phyloP scores from a whole-genome alignment of 2,113 vertebrate species.

The Poeciliopsis turrubarensis region DNA sequence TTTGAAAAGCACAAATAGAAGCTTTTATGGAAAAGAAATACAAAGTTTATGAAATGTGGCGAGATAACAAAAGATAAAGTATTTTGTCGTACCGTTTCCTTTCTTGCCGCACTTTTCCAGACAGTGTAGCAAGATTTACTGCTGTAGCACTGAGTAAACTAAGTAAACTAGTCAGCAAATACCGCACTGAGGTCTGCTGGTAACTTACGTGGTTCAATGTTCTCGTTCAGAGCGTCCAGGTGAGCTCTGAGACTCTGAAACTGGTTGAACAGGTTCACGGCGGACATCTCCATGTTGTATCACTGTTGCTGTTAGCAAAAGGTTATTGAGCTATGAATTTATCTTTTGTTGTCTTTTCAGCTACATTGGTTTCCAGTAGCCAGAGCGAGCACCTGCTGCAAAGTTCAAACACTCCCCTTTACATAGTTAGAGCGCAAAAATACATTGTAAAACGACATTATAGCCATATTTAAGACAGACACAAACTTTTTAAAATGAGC shows the following conservation, averaged over 20 bases:
- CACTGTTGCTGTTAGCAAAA: slow-evolving; percentile 25
- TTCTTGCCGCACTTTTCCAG: background rate
- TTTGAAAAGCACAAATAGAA: background rate
- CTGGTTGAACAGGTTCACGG: slow-evolving; percentile 83
- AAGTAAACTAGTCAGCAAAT: slow-evolving; percentile 11
- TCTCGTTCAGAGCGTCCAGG: slow-evolving; percentile 85
- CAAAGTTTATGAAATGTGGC: too few species aligned
- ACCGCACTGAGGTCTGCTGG: slow-evolving; percentile 12
- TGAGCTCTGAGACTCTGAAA: slow-evolving; percentile 84
- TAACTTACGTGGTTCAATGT: slow-evolving; percentile 87
- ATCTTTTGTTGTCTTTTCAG: background rate
- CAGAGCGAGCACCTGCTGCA: too few species aligned
- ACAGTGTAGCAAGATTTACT: too few species aligned
- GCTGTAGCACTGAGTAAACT: too few species aligned
- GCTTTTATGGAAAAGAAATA: too few species aligned
- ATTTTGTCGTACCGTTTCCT: too few species aligned
- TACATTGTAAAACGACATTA: too few species aligned
- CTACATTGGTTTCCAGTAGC: background rate
- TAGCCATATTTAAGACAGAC: background rate
- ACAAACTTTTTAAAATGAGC: too few species aligned
- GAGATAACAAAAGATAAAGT: too few species aligned
- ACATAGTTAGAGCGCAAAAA: too few species aligned
- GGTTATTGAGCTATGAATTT: background rate
- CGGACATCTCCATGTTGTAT: slow-evolving; percentile 81
- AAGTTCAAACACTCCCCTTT: background rate